These are phyloP conservation scores for Parnassius apollo DNA, from an alignment of 2,888 invertebrate genomes.

Conservation along the genomic window DNA sequence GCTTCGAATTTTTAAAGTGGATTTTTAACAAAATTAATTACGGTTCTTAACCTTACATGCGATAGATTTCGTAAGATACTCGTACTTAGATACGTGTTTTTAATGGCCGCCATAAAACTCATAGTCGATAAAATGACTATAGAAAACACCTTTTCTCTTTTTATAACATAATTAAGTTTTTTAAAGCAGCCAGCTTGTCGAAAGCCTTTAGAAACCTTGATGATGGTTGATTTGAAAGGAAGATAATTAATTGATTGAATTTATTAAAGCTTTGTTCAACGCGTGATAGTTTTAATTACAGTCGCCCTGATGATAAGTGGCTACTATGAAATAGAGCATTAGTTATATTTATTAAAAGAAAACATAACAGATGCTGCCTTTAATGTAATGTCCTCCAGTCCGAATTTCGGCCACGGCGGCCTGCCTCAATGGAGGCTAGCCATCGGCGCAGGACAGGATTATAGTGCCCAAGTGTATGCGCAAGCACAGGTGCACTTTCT, in stretches of 20 bases:
- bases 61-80: slow-evolving; percentile 64
- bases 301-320: no score
- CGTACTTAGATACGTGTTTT: slow-evolving; percentile 65
- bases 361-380: no score
- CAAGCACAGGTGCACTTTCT: no score
- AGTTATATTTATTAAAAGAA: no score
- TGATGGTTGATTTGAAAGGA: slow-evolving; percentile 34
- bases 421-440: no score
- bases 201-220: slow-evolving; percentile 10
- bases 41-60: slow-evolving; percentile 50
- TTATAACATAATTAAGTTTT: slow-evolving; percentile 65
- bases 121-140: slow-evolving; percentile 58
- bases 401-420: no score
- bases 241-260: neutral
- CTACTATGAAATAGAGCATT: no score
- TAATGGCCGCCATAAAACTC: slow-evolving; percentile 54
- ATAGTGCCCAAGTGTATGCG: no score
- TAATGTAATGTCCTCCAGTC: no score
- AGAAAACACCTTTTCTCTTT: slow-evolving; percentile 60
- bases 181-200: slow-evolving; percentile 10
- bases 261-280: neutral
- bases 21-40: slow-evolving; percentile 67
- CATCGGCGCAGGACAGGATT: no score
- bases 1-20: slow-evolving; percentile 60
- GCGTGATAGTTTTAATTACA: no score